Evolutionary conservation across 2,797 vertebrate genomes (phyloP).

Genomic region (Serranus cabrilla): DNA sequence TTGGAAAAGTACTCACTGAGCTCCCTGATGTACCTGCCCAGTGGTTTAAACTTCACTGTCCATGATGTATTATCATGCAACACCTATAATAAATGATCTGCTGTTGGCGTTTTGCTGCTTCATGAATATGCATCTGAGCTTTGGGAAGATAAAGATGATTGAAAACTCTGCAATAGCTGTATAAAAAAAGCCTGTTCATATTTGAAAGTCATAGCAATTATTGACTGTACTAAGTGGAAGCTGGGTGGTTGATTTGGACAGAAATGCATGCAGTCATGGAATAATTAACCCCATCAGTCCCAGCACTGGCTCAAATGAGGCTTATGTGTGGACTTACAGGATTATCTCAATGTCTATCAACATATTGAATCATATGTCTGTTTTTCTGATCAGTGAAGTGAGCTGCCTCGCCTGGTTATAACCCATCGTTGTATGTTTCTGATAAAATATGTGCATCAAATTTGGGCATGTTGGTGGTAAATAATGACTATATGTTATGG

Average conservation of each 20-base stretch:
- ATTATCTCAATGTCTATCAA: no score
- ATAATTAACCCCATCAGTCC: no score
- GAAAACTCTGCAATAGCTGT: not conserved
- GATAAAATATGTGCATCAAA: no score
- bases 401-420: no score
- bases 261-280: no score
- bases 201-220: not conserved
- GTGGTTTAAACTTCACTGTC: not conserved
- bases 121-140: not conserved
- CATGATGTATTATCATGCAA: not conserved
- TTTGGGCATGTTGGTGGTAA: no score
- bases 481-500: no score
- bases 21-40: slow-evolving; percentile 26
- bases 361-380: no score
- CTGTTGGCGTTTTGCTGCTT: slow-evolving; percentile 9
- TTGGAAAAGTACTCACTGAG: slow-evolving; percentile 43
- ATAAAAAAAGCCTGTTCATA: not conserved
- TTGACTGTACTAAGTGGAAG: not conserved
- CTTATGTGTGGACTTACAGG: no score
- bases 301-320: no score
- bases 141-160: not conserved
- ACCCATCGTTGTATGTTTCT: no score
- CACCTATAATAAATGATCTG: not conserved
- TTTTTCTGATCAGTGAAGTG: no score
- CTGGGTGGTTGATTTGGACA: not conserved